Conservation (phyloP, 2,113 vertebrate genomes). For the Trogon surrucura region DNA sequence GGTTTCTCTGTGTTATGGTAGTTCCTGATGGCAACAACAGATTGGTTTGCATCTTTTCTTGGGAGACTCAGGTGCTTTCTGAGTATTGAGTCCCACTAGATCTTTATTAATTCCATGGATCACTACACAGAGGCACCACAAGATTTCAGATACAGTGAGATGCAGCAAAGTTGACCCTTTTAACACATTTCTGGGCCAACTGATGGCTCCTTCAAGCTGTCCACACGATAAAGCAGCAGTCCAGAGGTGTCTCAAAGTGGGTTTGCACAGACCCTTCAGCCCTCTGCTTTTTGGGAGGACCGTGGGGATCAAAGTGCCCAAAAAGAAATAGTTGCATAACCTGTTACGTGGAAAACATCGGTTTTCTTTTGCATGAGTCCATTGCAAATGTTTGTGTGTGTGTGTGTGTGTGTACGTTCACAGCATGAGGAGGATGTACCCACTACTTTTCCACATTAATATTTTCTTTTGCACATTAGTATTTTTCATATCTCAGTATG, state of each 20-base stretch:
- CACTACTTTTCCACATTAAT: background rate
- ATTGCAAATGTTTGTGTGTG: background rate
- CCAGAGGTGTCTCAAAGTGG: background rate
- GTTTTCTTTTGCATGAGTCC: background rate
- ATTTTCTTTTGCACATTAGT: background rate
- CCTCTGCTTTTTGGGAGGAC: background rate
- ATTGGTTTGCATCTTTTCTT: fast-evolving
- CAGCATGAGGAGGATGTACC: fast-evolving
- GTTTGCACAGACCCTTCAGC: background rate
- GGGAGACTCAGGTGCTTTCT: background rate
- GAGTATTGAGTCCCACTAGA: background rate
- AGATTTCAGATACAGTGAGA: background rate
- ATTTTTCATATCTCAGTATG: background rate
- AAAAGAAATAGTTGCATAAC: background rate
- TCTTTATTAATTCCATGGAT: fast-evolving
- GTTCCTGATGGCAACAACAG: fast-evolving
- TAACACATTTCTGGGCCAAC: background rate
- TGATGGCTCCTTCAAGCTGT: background rate
- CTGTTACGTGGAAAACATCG: background rate
- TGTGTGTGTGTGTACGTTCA: background rate
- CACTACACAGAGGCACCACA: background rate
- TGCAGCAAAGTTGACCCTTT: fast-evolving
- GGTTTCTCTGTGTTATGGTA: background rate
- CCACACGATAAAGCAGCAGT: fast-evolving
- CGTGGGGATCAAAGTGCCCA: background rate